Percentiles rank a stretch among this genome's conserved stretches.
Evolutionary conservation across 2,797 vertebrate genomes (phyloP).

Genomic region (Ptychadena robeensis): DNA sequence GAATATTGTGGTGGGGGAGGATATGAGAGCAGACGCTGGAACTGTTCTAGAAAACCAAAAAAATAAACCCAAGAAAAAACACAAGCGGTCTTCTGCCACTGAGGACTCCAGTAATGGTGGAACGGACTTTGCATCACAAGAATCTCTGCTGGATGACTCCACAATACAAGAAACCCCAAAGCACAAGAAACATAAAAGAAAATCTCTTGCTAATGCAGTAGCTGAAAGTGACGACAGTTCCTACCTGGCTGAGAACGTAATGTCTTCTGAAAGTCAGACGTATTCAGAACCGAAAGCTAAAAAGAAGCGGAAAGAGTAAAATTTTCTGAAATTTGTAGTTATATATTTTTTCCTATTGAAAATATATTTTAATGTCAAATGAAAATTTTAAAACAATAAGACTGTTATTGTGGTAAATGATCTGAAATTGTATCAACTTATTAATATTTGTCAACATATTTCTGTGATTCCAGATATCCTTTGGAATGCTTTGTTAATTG

Average conservation of each 20-base stretch:
- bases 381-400: neutral
- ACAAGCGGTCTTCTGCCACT: neutral
- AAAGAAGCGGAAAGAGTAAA: slow-evolving; percentile 63
- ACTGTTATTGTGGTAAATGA: no score
- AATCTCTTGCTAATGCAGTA: slow-evolving; percentile 68
- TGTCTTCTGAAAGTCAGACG: slow-evolving; percentile 67
- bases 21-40: neutral
- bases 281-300: slow-evolving; percentile 69
- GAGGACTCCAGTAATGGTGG: neutral
- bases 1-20: neutral
- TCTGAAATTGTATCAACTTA: no score
- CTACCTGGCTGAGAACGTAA: slow-evolving; percentile 78
- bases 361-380: slow-evolving; percentile 10
- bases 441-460: no score
- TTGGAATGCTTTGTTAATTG: no score
- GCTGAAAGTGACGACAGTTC: slow-evolving; percentile 82
- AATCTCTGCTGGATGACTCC: neutral
- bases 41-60: neutral
- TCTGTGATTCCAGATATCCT: no score
- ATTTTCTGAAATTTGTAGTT: neutral
- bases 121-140: neutral
- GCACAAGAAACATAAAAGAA: slow-evolving; percentile 70
- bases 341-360: slow-evolving; percentile 18
- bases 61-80: slow-evolving; percentile 46
- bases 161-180: slow-evolving; percentile 67